Evolutionary conservation across 2,888 invertebrate genomes (phyloP).

Genomic region (Stenoptilia bipunctidactyla): DNA sequence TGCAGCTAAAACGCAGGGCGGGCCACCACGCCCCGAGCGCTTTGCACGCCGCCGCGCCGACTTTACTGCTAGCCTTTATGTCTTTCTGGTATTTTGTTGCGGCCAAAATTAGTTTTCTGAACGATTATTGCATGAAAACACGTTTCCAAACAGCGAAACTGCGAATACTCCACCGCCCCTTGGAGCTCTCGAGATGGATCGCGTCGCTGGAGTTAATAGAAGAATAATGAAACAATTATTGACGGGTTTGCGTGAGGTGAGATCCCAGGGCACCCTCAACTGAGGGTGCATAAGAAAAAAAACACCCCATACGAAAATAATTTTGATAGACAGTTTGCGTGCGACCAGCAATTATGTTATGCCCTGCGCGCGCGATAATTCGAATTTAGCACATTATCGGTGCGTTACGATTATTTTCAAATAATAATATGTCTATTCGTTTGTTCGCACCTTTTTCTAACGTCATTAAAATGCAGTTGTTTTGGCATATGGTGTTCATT

Average conservation of each 20-base stretch:
- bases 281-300: conserved; percentile 48
- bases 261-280: conserved; percentile 30
- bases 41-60: conserved; percentile 30
- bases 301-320: conserved; percentile 54
- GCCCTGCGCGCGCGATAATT: conserved; percentile 35
- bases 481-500: conserved; percentile 24
- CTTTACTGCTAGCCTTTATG: conserved; percentile 47
- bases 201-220: conserved; percentile 61
- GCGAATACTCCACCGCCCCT: neutral
- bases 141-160: no score
- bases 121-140: conserved; percentile 11
- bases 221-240: conserved; percentile 70
- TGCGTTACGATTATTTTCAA: conserved; percentile 49
- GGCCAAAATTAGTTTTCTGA: conserved; percentile 32
- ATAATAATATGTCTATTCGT: conserved; percentile 41
- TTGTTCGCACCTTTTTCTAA: conserved; percentile 50
- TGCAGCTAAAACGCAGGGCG: conserved; percentile 57
- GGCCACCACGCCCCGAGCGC: conserved; percentile 46
- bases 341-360: conserved; percentile 53
- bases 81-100: conserved; percentile 34
- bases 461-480: conserved; percentile 47
- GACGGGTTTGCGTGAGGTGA: conserved; percentile 52
- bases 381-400: conserved; percentile 66
- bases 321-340: conserved; percentile 70
- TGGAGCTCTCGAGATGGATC: conserved; percentile 33